Conservation (phyloP, 2,113 vertebrate species). For the Rhagologus leucostigma region DNA sequence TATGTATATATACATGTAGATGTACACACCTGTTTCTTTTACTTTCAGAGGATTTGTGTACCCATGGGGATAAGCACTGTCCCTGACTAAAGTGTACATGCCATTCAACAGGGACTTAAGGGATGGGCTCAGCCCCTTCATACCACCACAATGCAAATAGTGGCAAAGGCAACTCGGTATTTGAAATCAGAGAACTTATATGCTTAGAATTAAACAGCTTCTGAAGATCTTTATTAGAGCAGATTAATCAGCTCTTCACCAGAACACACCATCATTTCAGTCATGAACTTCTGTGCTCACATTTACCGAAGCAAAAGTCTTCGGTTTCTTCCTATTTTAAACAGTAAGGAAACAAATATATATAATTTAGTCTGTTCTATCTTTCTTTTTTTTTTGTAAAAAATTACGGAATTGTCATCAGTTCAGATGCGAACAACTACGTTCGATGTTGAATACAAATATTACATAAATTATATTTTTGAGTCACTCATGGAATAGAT, state of each 20-base stretch:
- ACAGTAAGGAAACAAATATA: background rate
- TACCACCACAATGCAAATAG: background rate
- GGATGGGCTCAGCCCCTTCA: background rate
- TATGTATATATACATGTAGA: background rate
- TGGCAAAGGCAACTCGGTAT: background rate
- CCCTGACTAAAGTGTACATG: background rate
- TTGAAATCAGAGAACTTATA: background rate
- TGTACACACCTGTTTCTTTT: background rate
- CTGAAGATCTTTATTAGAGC: background rate
- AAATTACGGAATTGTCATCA: background rate
- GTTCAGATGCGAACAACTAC: background rate
- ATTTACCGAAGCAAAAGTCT: background rate
- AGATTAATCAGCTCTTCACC: background rate
- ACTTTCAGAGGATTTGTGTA: background rate
- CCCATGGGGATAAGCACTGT: background rate
- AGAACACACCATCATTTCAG: background rate
- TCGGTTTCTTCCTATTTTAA: background rate
- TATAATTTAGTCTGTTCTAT: background rate
- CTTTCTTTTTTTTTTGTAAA: background rate
- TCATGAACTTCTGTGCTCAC: background rate
- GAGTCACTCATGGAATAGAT: constrained; percentile 27
- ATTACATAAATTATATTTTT: constrained; percentile 29
- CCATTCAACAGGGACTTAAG: background rate
- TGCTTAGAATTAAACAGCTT: background rate
- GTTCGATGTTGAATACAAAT: background rate